These are phyloP conservation scores for Schizothorax lantsangensis DNA, from an alignment of 2,797 vertebrate species.

Conservation along the genomic window DNA sequence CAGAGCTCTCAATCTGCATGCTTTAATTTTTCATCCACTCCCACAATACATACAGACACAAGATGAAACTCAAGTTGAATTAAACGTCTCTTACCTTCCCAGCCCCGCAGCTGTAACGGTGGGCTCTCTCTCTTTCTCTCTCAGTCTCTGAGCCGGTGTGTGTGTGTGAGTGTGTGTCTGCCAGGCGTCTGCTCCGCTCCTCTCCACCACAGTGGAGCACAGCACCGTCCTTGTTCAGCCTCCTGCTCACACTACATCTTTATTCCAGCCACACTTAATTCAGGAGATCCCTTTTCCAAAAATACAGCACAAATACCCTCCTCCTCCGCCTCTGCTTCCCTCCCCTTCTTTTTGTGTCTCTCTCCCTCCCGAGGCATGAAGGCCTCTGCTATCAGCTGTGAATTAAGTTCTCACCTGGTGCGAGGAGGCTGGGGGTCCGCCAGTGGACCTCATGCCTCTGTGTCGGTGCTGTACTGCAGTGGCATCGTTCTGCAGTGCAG, in stretches of 20 bases:
- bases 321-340: constrained; percentile 60
- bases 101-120: constrained; percentile 54
- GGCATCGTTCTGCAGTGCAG: constrained; percentile 49
- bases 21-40: background rate
- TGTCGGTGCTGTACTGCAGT: constrained; percentile 62
- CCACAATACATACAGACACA: constrained; percentile 31
- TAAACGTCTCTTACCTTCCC: constrained; percentile 57
- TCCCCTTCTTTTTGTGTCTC: constrained; percentile 55
- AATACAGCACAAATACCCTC: constrained; percentile 73
- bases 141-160: constrained; percentile 32
- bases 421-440: background rate
- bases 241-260: constrained; percentile 84
- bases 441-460: constrained; percentile 20
- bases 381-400: constrained; percentile 45
- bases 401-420: constrained; percentile 44
- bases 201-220: constrained; percentile 71
- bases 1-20: background rate
- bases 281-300: constrained; percentile 79
- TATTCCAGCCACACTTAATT: constrained; percentile 79
- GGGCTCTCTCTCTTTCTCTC: constrained; percentile 46
- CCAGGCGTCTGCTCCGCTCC: constrained; percentile 66
- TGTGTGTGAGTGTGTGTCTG: constrained; percentile 56
- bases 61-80: background rate
- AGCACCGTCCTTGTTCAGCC: constrained; percentile 81
- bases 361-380: constrained; percentile 70